phyloP scores from a whole-genome alignment of 2,888 invertebrate genomes.

The Amblyjoppa proteus region DNA sequence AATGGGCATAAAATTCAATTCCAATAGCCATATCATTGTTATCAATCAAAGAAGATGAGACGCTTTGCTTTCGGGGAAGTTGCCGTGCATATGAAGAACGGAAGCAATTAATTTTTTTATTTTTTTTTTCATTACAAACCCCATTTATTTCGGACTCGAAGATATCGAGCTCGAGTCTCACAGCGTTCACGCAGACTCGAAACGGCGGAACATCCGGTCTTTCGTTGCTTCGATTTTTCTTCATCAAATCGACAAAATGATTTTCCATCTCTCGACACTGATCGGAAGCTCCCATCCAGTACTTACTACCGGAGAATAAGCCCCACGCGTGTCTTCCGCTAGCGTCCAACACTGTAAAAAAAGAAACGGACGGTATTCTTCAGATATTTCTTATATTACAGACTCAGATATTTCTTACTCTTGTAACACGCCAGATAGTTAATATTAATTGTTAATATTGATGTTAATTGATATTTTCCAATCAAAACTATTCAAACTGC shows the following conservation, averaged over 20 bases:
- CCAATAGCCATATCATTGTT: too few relatives aligned
- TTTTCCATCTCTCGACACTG: slow-evolving; percentile 76
- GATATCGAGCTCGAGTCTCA: slow-evolving; percentile 72
- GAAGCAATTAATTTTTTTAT: background rate
- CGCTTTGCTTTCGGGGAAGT: background rate
- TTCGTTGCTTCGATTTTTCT: slow-evolving; percentile 29
- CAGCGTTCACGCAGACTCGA: slow-evolving; percentile 72
- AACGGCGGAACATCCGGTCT: slow-evolving; percentile 72
- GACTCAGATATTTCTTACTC: background rate
- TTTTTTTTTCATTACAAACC: slow-evolving; percentile 65
- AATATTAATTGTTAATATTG: too few relatives aligned
- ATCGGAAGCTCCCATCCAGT: slow-evolving; percentile 76
- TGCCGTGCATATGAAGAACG: background rate
- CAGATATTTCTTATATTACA: background rate
- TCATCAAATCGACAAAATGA: slow-evolving; percentile 61
- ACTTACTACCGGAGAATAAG: slow-evolving; percentile 74
- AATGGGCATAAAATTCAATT: too few relatives aligned
- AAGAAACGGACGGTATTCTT: background rate
- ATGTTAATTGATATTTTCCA: too few relatives aligned
- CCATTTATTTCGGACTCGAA: slow-evolving; percentile 66
- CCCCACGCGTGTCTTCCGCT: slow-evolving; percentile 77
- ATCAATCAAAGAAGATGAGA: too few relatives aligned
- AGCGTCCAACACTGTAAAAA: slow-evolving; percentile 77
- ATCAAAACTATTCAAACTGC: too few relatives aligned
- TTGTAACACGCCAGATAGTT: too few relatives aligned